These are phyloP conservation scores for Crossocerus cetratus DNA, from an alignment of 2,888 invertebrate species.

Conservation along the genomic window DNA sequence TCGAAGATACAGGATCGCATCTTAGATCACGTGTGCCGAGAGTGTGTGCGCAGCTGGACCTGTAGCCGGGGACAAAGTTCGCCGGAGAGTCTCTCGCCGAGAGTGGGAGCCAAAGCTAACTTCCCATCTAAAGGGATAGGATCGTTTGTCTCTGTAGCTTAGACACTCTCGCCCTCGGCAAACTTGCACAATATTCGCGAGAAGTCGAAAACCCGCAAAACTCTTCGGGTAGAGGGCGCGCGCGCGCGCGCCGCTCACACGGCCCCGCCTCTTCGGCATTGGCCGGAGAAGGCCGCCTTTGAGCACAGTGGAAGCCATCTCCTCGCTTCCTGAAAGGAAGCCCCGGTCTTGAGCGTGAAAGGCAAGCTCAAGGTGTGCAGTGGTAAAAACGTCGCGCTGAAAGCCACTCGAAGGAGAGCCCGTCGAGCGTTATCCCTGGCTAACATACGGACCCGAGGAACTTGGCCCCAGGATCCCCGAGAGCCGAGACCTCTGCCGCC, in stretches of 20 bases:
- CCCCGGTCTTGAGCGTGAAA: neutral
- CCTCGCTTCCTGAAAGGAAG: constrained; percentile 1
- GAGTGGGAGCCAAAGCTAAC: constrained; percentile 22
- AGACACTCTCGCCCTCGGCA: constrained; percentile 38
- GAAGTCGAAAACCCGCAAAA: constrained; percentile 24
- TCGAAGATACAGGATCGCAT: constrained; percentile 18
- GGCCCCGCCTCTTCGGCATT: neutral
- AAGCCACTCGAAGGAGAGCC: constrained; percentile 12
- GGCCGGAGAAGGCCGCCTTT: neutral
- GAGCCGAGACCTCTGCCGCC: too few relatives aligned
- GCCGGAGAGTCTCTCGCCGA: constrained; percentile 1
- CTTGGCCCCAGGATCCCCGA: neutral
- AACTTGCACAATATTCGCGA: constrained; percentile 48
- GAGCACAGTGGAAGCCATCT: neutral
- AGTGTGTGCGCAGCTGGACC: constrained; percentile 27
- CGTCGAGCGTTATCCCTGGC: neutral
- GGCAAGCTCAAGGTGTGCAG: too few relatives aligned
- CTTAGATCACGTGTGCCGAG: constrained; percentile 3
- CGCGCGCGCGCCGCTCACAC: too few relatives aligned
- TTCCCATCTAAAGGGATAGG: constrained; percentile 17
- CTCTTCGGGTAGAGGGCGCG: constrained; percentile 36
- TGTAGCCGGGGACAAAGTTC: constrained; percentile 16
- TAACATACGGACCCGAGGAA: neutral
- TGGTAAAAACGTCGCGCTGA: constrained; percentile 28
- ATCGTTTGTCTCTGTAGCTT: constrained; percentile 9